Conservation (phyloP, 2,888 invertebrate species). For the Leptinotarsa haldemani region DNA sequence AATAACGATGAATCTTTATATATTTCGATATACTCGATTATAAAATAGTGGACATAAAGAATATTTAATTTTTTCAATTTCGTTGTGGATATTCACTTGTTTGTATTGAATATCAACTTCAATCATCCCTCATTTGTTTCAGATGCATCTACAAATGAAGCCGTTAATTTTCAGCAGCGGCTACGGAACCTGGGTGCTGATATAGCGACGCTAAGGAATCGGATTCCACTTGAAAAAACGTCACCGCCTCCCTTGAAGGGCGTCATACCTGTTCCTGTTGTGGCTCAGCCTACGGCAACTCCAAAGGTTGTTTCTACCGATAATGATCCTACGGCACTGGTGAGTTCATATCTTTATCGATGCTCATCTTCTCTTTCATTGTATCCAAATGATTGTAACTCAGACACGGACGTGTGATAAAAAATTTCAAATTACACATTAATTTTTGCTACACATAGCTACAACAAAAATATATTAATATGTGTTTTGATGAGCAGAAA, state of each 20-base stretch:
- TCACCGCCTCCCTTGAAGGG: conserved; percentile 65
- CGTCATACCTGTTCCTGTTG: conserved; percentile 42
- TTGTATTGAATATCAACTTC: no score
- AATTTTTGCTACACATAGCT: no score
- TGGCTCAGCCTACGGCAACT: conserved; percentile 63
- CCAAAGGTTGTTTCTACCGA: conserved; percentile 54
- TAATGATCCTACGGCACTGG: conserved; percentile 48
- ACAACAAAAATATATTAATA: no score
- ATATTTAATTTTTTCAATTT: no score
- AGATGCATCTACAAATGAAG: conserved; percentile 96
- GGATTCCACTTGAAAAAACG: conserved; percentile 79
- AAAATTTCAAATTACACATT: no score
- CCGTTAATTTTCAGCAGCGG: conserved; percentile 91
- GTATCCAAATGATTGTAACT: no score
- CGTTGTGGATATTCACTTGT: not conserved
- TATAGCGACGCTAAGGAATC: conserved; percentile 90
- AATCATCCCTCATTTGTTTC: conserved; percentile 55
- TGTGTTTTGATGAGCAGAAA: no score
- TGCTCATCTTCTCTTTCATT: not conserved
- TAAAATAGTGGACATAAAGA: no score
- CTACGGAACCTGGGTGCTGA: conserved; percentile 91
- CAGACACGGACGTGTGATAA: no score
- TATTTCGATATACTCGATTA: no score
- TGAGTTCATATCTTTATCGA: conserved; percentile 26
- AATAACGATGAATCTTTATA: no score